A percentile compares a stretch with the other conserved stretches of the same genome.
phyloP scores from a whole-genome alignment of 1,140 invertebrate species.

The Macrosteles quadrilineatus region DNA sequence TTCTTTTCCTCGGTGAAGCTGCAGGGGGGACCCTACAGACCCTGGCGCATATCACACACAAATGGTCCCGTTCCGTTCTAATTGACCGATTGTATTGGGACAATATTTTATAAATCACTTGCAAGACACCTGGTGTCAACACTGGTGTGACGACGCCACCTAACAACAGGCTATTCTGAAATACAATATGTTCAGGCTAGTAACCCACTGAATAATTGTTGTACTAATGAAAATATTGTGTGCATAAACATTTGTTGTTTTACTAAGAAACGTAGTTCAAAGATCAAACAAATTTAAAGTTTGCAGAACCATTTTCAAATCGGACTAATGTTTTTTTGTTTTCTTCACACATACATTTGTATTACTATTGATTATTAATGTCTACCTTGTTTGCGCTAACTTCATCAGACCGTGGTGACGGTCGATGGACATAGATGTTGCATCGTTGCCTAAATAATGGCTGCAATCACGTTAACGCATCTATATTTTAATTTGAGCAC shows the following conservation, averaged over 20 bases:
- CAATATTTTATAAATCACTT: slow-evolving; percentile 17
- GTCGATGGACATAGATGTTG: too few relatives aligned
- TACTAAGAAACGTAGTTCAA: neutral
- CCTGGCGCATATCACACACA: neutral
- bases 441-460: too few relatives aligned
- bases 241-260: neutral
- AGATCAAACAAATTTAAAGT: neutral
- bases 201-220: neutral
- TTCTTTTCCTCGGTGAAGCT: neutral
- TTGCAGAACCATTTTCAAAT: too few relatives aligned
- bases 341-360: too few relatives aligned
- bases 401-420: too few relatives aligned
- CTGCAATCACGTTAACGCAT: too few relatives aligned
- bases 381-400: too few relatives aligned
- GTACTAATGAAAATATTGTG: neutral
- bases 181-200: neutral
- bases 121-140: neutral
- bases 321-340: too few relatives aligned
- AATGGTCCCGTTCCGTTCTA: neutral
- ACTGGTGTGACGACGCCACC: neutral
- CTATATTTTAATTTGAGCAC: too few relatives aligned
- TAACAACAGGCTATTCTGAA: neutral
- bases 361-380: too few relatives aligned
- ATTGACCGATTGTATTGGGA: slow-evolving; percentile 6
- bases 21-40: neutral